Evolutionary conservation across 37 sponge, comb jelly and placozoan species (phyloP), one percentile per base, ranked within the genome.

Genomic region (Eunapius fragilis): DNA sequence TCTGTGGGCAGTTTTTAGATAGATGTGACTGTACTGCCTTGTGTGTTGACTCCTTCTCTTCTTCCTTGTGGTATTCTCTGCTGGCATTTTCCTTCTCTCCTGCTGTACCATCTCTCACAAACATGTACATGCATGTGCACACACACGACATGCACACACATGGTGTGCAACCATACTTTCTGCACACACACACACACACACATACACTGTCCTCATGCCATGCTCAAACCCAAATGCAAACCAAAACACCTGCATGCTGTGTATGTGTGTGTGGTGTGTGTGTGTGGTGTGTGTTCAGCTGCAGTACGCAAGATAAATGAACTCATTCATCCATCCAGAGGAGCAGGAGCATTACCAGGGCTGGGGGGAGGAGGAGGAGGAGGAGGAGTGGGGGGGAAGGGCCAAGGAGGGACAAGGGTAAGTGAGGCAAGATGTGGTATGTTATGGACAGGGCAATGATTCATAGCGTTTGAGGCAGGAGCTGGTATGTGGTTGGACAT

Each of bases 401-500:
- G 11, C 4, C 38, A 49, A 25, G 83, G 36, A 49, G 12, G 48
- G 69, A 74, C 30, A 47, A 25, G 77, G 23, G 69, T 85, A 37
- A 32, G 85, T 85, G 85, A 67, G 71, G 68, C 32, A 37, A 38
- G 81, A 41, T 58, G 14, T 58, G 58, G 58, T 4, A 45, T n/a
- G 47, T 9, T 45, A 45, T 11, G 47, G 47, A 45, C 7, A 45
- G 47, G 47, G 47, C 9, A 4, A n/a, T n/a, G n/a, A n/a, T n/a
- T n/a, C n/a, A n/a, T n/a, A n/a, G n/a, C n/a, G n/a, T 45, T 45
- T 45, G 47, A 45, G 47, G 47, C n/a, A n/a, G n/a, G n/a, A n/a
- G n/a, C n/a, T n/a, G n/a, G n/a, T n/a, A n/a, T n/a, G n/a, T n/a
- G n/a, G n/a, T n/a, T n/a, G n/a, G n/a, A n/a, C n/a, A n/a, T n/a